Conservation (phyloP, 2,113 vertebrate species). For the Cervus canadensis region DNA sequence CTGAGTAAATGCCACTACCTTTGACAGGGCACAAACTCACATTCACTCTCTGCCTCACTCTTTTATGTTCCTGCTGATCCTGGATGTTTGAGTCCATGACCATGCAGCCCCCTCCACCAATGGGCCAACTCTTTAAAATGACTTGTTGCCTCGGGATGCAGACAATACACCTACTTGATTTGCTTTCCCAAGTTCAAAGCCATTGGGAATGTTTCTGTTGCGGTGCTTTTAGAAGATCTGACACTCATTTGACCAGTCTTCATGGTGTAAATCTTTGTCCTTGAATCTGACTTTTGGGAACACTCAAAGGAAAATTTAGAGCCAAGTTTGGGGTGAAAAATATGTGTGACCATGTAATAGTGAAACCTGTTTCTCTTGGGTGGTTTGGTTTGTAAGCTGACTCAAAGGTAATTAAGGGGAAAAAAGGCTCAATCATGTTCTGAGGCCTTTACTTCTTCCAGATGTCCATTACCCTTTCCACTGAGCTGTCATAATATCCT, state of each 20-base stretch:
- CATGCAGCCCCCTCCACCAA: neutral
- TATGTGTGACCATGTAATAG: neutral
- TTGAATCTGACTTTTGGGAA: constrained; percentile 47
- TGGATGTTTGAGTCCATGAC: neutral
- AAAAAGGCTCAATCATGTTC: neutral
- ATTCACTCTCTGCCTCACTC: neutral
- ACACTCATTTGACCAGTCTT: constrained; percentile 1
- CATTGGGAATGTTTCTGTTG: neutral
- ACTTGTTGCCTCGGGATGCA: neutral
- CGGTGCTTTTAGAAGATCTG: neutral
- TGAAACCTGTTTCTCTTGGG: constrained; percentile 18
- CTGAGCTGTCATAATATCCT: neutral
- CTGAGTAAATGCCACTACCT: neutral
- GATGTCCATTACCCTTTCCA: neutral
- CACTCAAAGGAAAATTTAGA: constrained; percentile 10
- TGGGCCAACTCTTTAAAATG: neutral
- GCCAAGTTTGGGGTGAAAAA: constrained; percentile 13
- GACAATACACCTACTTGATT: neutral
- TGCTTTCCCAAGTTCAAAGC: neutral
- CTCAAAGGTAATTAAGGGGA: constrained; percentile 1
- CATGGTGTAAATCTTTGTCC: constrained; percentile 10
- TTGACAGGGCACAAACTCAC: neutral
- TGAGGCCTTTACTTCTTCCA: constrained; percentile 10
- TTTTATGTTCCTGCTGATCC: neutral
- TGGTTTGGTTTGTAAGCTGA: constrained; percentile 33